Evolutionary conservation across 2,888 invertebrate genomes (phyloP).

Genomic region (Ptilodon capucinus): DNA sequence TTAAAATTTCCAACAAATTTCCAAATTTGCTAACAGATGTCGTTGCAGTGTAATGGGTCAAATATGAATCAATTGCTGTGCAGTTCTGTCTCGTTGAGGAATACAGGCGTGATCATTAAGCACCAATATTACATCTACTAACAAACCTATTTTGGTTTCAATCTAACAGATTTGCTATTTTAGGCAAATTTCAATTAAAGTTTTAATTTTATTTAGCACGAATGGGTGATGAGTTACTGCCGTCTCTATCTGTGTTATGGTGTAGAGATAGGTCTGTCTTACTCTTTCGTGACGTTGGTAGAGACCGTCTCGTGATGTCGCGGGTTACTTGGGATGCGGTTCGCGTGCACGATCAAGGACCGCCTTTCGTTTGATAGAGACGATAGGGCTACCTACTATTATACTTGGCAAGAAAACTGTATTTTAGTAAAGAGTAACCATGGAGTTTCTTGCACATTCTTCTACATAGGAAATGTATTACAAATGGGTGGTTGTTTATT

Average conservation of each 20-base stretch:
- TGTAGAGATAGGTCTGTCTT: constrained; percentile 17
- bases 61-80: too few species aligned
- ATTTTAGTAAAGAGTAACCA: too few species aligned
- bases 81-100: too few species aligned
- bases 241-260: constrained; percentile 1
- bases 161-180: neutral
- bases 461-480: too few species aligned
- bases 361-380: constrained; percentile 29
- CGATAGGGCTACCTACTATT: too few species aligned
- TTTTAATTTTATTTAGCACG: neutral
- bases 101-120: too few species aligned
- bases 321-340: constrained; percentile 36
- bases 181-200: neutral
- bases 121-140: neutral
- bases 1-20: too few species aligned
- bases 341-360: constrained; percentile 34
- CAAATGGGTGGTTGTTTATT: too few species aligned
- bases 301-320: constrained; percentile 36
- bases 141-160: neutral
- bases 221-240: neutral
- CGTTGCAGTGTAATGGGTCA: too few species aligned
- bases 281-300: constrained; percentile 38
- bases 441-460: too few species aligned
- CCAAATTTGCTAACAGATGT: too few species aligned
- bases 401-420: too few species aligned